Evolutionary conservation across 2,113 vertebrate species (phyloP).

Genomic region (Hemicordylus capensis): DNA sequence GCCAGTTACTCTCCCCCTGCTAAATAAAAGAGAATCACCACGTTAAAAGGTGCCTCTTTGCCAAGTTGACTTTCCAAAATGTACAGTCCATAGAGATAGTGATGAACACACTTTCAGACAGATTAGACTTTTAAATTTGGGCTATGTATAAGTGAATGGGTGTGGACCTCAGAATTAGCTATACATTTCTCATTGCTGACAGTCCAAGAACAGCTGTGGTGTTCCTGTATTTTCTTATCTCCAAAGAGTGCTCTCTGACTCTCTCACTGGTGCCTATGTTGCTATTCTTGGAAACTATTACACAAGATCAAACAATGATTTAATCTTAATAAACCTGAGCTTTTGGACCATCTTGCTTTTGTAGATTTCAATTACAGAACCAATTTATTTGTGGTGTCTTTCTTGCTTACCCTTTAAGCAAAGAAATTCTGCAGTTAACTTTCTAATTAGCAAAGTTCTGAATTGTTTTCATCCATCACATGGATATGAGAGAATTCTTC

Average conservation of each 20-base stretch:
- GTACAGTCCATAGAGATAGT: no score
- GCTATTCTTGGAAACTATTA: constrained; percentile 16
- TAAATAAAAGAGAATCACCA: no score
- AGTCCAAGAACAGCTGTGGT: background rate
- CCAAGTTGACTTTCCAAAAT: no score
- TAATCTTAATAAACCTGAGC: constrained; percentile 26
- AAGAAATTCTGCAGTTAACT: background rate
- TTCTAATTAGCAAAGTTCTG: background rate
- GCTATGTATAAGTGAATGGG: no score
- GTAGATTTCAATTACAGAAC: constrained; percentile 3
- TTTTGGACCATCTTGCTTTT: constrained; percentile 28
- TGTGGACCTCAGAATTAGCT: background rate
- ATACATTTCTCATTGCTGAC: constrained; percentile 39
- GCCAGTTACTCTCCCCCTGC: no score
- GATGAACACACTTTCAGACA: no score
- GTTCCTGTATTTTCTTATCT: background rate
- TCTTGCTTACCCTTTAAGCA: background rate
- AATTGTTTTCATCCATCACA: background rate
- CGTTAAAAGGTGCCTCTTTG: no score
- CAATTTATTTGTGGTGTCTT: background rate
- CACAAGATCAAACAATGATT: background rate
- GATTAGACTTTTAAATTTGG: no score
- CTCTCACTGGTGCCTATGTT: background rate
- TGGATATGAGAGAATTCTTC: constrained; percentile 15
- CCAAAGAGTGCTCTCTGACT: background rate